Evolutionary conservation across 2,113 vertebrate species (phyloP).

Genomic region (Scartelaos histophorus): DNA sequence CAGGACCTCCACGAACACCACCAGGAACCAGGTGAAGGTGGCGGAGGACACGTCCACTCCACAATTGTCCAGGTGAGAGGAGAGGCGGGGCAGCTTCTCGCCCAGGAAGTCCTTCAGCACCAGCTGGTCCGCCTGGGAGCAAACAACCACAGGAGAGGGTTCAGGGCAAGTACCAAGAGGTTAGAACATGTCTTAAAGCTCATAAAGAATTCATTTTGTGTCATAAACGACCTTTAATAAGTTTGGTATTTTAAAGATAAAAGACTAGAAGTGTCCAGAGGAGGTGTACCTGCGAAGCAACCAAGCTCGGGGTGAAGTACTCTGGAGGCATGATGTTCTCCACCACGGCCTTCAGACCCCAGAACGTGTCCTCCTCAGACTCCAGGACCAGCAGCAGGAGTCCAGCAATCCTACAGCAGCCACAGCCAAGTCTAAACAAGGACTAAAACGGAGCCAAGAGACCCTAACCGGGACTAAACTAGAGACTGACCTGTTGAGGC

Average conservation of each 20-base stretch:
- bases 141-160: background rate
- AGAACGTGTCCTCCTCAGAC: slow-evolving; percentile 91
- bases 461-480: background rate
- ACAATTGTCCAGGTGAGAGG: slow-evolving; percentile 83
- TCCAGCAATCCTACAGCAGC: slow-evolving; percentile 83
- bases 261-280: background rate
- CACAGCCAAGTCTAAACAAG: background rate
- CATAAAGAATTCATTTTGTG: too few relatives aligned
- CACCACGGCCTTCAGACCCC: slow-evolving; percentile 90
- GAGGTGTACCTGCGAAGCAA: slow-evolving; percentile 85
- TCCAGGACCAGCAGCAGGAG: slow-evolving; percentile 87
- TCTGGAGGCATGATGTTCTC: slow-evolving; percentile 90
- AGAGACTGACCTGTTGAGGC: slow-evolving; percentile 86
- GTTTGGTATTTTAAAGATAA: too few relatives aligned
- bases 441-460: background rate
- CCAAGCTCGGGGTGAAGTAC: slow-evolving; percentile 89
- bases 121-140: slow-evolving; percentile 87
- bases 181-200: too few relatives aligned
- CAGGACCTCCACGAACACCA: slow-evolving; percentile 90
- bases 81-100: slow-evolving; percentile 88
- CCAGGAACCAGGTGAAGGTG: slow-evolving; percentile 96
- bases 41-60: slow-evolving; percentile 85
- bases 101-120: slow-evolving; percentile 91
- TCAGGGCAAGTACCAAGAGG: background rate
- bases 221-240: too few relatives aligned